phyloP scores from a whole-genome alignment of 2,797 vertebrate species.

The Pitangus sulphuratus region DNA sequence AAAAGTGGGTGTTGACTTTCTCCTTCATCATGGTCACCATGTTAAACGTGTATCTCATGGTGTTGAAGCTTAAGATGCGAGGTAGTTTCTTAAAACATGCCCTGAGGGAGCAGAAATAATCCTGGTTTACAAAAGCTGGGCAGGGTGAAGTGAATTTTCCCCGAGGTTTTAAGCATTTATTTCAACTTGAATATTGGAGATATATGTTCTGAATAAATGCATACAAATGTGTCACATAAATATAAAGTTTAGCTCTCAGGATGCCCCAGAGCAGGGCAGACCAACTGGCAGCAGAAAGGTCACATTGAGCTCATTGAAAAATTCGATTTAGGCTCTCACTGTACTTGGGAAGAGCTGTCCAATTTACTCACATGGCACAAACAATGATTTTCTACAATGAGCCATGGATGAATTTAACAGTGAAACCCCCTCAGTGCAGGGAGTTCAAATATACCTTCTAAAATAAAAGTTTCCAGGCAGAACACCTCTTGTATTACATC shows the following conservation, averaged over 20 bases:
- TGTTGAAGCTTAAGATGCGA: constrained; percentile 98
- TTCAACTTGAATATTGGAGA: not conserved
- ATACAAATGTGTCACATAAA: not conserved
- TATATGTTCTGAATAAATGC: not conserved
- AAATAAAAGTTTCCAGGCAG: not conserved
- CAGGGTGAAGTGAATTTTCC: not conserved
- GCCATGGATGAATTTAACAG: not conserved
- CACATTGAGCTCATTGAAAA: not conserved
- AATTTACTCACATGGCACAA: not conserved
- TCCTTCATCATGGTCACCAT: constrained; percentile 99
- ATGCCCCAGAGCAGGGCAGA: not conserved
- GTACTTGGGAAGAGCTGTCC: not conserved
- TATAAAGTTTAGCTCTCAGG: not conserved
- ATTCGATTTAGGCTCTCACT: not conserved
- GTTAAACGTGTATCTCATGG: constrained; percentile 99
- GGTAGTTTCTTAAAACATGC: constrained; percentile 99
- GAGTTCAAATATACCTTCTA: not conserved
- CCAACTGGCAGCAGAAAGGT: not conserved
- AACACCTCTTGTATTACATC: not conserved
- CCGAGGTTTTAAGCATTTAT: not conserved
- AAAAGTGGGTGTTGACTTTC: constrained; percentile 99
- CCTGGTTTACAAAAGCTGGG: not conserved
- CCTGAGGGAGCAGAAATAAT: constrained; percentile 73
- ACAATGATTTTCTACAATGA: not conserved
- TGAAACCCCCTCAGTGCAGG: not conserved